Conservation (phyloP, 2,113 vertebrate species). For the Heterochromis multidens region DNA sequence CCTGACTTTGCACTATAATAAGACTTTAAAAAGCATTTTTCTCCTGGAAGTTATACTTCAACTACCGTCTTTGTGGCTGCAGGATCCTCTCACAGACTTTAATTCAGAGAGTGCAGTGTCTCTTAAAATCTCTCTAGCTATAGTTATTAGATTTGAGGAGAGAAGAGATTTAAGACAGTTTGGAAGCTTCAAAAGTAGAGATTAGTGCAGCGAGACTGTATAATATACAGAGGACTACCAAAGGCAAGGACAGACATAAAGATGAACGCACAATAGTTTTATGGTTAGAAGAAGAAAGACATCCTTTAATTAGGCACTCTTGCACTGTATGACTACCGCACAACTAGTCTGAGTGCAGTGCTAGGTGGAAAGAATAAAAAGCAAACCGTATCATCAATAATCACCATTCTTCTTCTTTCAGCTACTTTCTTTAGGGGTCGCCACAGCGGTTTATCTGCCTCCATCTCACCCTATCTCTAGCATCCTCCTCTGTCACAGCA, state of each 20-base stretch:
- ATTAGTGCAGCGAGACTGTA: background rate
- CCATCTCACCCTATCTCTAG: too few species aligned
- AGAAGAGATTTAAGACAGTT: background rate
- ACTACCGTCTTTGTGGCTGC: background rate
- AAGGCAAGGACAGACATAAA: too few species aligned
- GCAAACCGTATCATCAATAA: background rate
- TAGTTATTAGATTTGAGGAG: background rate
- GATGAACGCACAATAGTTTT: too few species aligned
- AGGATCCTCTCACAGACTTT: too few species aligned
- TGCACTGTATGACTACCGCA: background rate
- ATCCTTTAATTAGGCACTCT: background rate
- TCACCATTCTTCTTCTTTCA: too few species aligned
- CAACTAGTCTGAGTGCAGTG: too few species aligned
- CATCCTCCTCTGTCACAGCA: too few species aligned
- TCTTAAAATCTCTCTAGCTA: background rate
- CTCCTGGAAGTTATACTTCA: background rate
- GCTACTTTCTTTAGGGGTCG: too few species aligned
- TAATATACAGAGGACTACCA: background rate
- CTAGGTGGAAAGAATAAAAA: background rate
- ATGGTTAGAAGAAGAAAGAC: too few species aligned
- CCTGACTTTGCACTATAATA: background rate
- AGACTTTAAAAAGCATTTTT: background rate
- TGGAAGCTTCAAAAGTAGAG: background rate
- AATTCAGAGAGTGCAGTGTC: too few species aligned
- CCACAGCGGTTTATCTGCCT: too few species aligned